A percentile compares a stretch with the other conserved stretches of the same genome.
Evolutionary conservation across 2,113 vertebrate genomes (phyloP).

Genomic region (Pelvicachromis taeniatus): DNA sequence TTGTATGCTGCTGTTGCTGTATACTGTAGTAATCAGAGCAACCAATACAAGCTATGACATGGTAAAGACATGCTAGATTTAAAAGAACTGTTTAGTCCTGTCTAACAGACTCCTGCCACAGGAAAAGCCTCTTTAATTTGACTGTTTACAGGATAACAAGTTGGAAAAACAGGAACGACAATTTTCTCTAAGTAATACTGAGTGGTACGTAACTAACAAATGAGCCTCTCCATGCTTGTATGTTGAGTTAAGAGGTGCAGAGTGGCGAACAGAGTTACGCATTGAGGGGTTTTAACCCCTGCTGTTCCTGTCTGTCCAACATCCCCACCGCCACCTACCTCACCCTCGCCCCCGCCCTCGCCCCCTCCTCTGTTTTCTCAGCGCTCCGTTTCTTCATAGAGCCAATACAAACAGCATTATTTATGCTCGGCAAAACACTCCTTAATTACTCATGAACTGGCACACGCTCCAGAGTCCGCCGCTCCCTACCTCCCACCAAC

Average conservation of each 20-base stretch:
- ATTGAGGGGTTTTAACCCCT: slow-evolving; percentile 77
- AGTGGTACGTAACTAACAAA: slow-evolving; percentile 48
- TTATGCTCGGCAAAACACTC: slow-evolving; percentile 98
- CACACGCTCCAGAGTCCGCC: slow-evolving; percentile 86
- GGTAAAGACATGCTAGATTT: neutral
- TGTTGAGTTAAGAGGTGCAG: slow-evolving; percentile 35
- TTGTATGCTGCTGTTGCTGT: neutral
- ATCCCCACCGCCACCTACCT: slow-evolving; percentile 2
- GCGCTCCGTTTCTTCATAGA: slow-evolving; percentile 81
- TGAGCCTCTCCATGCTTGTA: slow-evolving; percentile 23
- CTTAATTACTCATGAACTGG: slow-evolving; percentile 99
- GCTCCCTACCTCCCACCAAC: slow-evolving; percentile 93
- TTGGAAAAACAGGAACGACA: slow-evolving; percentile 1
- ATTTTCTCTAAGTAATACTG: slow-evolving; percentile 41
- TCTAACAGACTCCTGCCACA: neutral
- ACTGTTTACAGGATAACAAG: neutral
- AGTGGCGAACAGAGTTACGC: slow-evolving; percentile 56
- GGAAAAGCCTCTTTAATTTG: neutral
- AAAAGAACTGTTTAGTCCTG: neutral
- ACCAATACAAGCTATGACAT: neutral
- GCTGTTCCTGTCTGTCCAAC: slow-evolving; percentile 62
- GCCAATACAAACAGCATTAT: slow-evolving; percentile 99
- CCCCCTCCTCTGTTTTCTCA: slow-evolving; percentile 54
- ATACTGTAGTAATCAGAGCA: neutral
- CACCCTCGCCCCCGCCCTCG: neutral